phyloP scores from a whole-genome alignment of 2,888 invertebrate species.

The Steinernema scapterisci region DNA sequence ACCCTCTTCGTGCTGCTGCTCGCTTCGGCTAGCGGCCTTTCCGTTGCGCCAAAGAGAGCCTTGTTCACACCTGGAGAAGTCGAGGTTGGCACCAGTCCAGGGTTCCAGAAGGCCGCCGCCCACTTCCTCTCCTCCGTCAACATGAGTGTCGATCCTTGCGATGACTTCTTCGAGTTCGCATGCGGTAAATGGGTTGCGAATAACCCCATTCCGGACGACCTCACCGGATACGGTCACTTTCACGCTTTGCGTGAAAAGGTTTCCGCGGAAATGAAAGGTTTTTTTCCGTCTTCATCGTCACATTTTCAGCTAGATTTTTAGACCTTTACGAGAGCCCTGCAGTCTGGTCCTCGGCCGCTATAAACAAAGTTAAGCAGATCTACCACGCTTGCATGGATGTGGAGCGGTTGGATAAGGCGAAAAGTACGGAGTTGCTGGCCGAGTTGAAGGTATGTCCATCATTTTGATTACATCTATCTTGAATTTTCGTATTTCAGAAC shows the following conservation, averaged over 20 bases:
- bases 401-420: slow-evolving; percentile 47
- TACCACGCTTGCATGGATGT: slow-evolving; percentile 60
- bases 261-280: slow-evolving; percentile 56
- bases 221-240: slow-evolving; percentile 62
- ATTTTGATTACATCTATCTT: not conserved
- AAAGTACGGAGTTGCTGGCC: slow-evolving; percentile 51
- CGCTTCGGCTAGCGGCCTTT: slow-evolving; percentile 4
- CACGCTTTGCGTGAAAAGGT: slow-evolving; percentile 63
- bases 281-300: slow-evolving; percentile 1
- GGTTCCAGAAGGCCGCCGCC: slow-evolving; percentile 46
- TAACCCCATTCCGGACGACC: slow-evolving; percentile 51
- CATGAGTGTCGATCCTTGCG: slow-evolving; percentile 40
- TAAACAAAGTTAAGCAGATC: slow-evolving; percentile 54
- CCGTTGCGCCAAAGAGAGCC: slow-evolving; percentile 27
- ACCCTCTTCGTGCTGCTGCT: not conserved
- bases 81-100: slow-evolving; percentile 11
- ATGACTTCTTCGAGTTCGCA: slow-evolving; percentile 36
- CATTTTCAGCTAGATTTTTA: slow-evolving; percentile 42
- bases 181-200: slow-evolving; percentile 37
- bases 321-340: slow-evolving; percentile 58
- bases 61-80: not conserved
- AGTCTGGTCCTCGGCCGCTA: slow-evolving; percentile 53
- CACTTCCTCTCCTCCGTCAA: slow-evolving; percentile 45
- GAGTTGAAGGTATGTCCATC: slow-evolving; percentile 51
- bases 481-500: too few species aligned